A percentile compares a stretch with the other conserved stretches of the same genome.
These are phyloP conservation scores for Lithosia quadra DNA, from an alignment of 2,888 invertebrate species.

Conservation along the genomic window DNA sequence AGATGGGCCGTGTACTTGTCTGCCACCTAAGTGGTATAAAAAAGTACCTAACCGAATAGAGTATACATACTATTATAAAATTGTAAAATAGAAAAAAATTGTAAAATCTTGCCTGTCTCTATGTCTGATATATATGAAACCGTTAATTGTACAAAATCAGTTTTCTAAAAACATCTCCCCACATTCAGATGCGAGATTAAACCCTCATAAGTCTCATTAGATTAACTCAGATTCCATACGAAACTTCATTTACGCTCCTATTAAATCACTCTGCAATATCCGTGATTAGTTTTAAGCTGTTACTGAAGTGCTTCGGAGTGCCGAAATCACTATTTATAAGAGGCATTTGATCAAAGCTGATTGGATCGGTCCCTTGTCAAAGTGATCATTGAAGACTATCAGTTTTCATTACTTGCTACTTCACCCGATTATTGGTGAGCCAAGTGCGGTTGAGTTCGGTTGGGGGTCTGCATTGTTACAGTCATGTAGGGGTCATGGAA, in stretches of 20 bases:
- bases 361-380: constrained; percentile 40
- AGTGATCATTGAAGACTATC: constrained; percentile 28
- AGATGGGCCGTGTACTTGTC: too few relatives aligned
- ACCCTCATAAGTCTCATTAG: neutral
- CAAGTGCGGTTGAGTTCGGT: neutral
- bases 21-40: too few relatives aligned
- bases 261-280: constrained; percentile 10
- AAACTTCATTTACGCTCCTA: constrained; percentile 2
- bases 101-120: too few relatives aligned
- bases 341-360: constrained; percentile 31
- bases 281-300: constrained; percentile 20
- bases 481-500: neutral
- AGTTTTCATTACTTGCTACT: constrained; percentile 32
- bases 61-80: too few relatives aligned
- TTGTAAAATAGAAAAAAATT: too few relatives aligned
- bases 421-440: constrained; percentile 7
- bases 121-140: too few relatives aligned
- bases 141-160: too few relatives aligned
- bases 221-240: neutral
- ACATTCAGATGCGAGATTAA: neutral
- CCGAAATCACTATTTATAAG: constrained; percentile 26
- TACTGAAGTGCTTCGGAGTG: constrained; percentile 2
- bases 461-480: neutral
- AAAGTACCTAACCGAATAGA: too few relatives aligned
- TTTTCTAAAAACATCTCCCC: neutral